phyloP scores from a whole-genome alignment of 1,140 invertebrate genomes.

The Zaprionus ornatus region DNA sequence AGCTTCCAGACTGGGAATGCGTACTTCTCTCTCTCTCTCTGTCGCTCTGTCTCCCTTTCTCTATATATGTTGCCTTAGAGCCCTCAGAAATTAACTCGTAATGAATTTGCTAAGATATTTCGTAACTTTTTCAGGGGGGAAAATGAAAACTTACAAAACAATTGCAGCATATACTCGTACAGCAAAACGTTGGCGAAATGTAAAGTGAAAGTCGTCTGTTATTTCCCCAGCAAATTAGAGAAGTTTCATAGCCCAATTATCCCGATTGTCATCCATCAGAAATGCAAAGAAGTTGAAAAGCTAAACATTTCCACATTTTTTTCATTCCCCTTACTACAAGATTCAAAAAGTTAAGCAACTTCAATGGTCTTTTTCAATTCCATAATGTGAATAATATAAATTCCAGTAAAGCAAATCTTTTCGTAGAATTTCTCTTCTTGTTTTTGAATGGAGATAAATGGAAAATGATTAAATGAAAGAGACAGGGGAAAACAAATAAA shows the following conservation, averaged over 20 bases:
- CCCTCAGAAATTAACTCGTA: conserved; percentile 2
- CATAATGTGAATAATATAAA: too few relatives aligned
- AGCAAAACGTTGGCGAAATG: background rate
- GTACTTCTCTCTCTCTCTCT: background rate
- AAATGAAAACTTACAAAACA: conserved; percentile 1
- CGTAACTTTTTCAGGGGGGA: background rate
- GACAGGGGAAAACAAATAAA: conserved; percentile 49
- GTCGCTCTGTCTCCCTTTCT: background rate
- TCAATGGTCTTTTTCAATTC: too few relatives aligned
- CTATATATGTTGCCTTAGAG: background rate
- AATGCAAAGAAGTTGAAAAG: background rate
- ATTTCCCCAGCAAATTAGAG: background rate
- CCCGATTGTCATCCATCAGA: background rate
- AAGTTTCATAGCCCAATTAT: conserved; percentile 4
- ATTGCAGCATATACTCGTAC: background rate
- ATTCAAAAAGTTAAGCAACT: too few relatives aligned
- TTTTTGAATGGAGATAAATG: background rate
- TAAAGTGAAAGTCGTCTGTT: background rate
- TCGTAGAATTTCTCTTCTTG: too few relatives aligned
- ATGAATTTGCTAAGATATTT: background rate
- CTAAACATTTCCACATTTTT: background rate
- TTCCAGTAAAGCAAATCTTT: too few relatives aligned
- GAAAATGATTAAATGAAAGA: background rate
- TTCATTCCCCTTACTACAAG: background rate
- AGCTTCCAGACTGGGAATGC: conserved; percentile 1